Conservation (phyloP, 2,888 invertebrate genomes). For the Psococerastis gibbosa region DNA sequence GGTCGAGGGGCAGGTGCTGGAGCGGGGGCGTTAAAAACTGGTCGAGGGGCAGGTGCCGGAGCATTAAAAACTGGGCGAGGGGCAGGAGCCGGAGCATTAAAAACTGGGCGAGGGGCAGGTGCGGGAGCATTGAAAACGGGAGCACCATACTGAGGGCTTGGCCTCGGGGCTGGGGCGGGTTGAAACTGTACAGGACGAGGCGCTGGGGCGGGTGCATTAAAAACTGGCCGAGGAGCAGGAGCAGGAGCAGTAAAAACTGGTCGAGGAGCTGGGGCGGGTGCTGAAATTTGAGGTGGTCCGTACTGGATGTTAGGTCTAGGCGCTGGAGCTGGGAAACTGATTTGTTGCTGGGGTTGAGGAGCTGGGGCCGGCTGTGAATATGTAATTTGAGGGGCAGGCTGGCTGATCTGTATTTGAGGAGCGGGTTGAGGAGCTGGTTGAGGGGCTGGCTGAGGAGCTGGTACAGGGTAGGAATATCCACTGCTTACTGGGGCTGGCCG, state of each 20-base stretch:
- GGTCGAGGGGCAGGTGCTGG: constrained; percentile 2
- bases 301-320: background rate
- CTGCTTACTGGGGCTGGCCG: background rate
- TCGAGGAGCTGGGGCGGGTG: background rate
- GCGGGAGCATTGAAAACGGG: background rate
- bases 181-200: too few relatives aligned
- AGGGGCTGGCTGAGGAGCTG: background rate
- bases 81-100: background rate
- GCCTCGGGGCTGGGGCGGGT: constrained; percentile 2
- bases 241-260: background rate
- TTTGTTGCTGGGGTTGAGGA: background rate
- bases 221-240: background rate
- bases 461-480: background rate
- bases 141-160: background rate
- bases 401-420: background rate
- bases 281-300: background rate
- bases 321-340: constrained; percentile 2
- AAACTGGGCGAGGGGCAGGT: background rate
- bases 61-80: background rate
- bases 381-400: constrained; percentile 1
- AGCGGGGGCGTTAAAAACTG: background rate
- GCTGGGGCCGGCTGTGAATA: background rate
- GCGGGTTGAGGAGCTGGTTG: background rate
- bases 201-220: background rate
- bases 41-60: background rate